A percentile compares a stretch with the other conserved stretches of the same genome.
phyloP scores from a whole-genome alignment of 2,888 invertebrate genomes.

The Chaetoderma sp. region DNA sequence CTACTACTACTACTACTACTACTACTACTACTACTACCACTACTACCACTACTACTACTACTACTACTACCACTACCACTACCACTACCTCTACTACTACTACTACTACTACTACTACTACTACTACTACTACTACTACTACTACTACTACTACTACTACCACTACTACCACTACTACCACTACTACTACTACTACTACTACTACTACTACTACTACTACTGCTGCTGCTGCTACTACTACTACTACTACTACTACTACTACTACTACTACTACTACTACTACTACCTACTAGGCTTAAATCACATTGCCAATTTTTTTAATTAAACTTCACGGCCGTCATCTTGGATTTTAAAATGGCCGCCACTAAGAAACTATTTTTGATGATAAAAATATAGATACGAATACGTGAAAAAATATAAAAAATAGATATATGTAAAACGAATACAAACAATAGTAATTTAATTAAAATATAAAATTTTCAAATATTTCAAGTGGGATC shows the following conservation, averaged over 20 bases:
- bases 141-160: background rate
- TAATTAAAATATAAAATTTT: background rate
- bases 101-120: background rate
- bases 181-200: background rate
- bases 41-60: background rate
- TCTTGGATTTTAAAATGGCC: too few species aligned
- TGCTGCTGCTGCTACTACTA: background rate
- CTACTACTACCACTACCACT: background rate
- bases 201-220: background rate
- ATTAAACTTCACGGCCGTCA: too few species aligned
- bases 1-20: background rate
- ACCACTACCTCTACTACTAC: background rate
- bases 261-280: background rate
- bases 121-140: background rate
- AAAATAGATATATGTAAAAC: too few species aligned
- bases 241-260: background rate
- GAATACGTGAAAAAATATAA: background rate
- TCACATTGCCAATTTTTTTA: too few species aligned
- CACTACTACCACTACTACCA: background rate
- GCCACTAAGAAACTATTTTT: too few species aligned
- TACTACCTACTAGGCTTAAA: background rate
- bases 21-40: background rate
- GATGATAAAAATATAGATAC: background rate
- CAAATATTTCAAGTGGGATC: too few species aligned
- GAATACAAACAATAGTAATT: too few species aligned